Evolutionary conservation across 23 tunicate genomes (phyloP).

Genomic region (Ciona savignyi): DNA sequence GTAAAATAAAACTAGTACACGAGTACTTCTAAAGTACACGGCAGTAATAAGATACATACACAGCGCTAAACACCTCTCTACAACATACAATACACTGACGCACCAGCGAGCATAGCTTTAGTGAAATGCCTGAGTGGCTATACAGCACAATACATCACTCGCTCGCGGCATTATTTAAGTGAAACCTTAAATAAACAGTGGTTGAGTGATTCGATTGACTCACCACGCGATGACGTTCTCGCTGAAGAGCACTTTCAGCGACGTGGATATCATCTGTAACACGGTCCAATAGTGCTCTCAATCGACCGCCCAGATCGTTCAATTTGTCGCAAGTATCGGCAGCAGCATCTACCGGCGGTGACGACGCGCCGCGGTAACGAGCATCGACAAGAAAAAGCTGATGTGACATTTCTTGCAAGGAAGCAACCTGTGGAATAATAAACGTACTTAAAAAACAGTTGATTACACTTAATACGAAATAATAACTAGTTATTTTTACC

Average conservation of each 20-base stretch:
- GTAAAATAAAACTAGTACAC: background rate
- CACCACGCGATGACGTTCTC: slow-evolving; percentile 39
- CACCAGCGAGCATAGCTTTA: too few species aligned
- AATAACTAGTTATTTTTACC: too few species aligned
- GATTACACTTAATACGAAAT: too few species aligned
- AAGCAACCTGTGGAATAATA: slow-evolving; percentile 16
- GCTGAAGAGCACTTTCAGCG: slow-evolving; percentile 26
- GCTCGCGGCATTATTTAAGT: too few species aligned
- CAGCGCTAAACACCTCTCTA: too few species aligned
- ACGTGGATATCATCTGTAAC: slow-evolving; percentile 34
- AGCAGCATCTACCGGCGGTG: slow-evolving; percentile 28
- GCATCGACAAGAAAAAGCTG: slow-evolving; percentile 17
- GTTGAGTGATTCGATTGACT: slow-evolving; percentile 1
- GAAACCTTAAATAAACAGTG: too few species aligned
- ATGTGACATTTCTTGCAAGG: slow-evolving; percentile 40
- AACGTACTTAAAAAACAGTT: too few species aligned
- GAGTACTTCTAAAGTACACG: too few species aligned
- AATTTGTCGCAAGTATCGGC: slow-evolving; percentile 33
- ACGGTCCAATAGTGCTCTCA: slow-evolving; percentile 34
- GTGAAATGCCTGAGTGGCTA: too few species aligned
- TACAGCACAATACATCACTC: too few species aligned
- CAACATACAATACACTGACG: too few species aligned
- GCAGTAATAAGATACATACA: too few species aligned
- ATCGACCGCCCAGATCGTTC: slow-evolving; percentile 10
- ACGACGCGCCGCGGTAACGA: slow-evolving; percentile 2